Base-by-base conservation (phyloP, 2,888 invertebrate species). In the Alsophila aescularia region DNA sequence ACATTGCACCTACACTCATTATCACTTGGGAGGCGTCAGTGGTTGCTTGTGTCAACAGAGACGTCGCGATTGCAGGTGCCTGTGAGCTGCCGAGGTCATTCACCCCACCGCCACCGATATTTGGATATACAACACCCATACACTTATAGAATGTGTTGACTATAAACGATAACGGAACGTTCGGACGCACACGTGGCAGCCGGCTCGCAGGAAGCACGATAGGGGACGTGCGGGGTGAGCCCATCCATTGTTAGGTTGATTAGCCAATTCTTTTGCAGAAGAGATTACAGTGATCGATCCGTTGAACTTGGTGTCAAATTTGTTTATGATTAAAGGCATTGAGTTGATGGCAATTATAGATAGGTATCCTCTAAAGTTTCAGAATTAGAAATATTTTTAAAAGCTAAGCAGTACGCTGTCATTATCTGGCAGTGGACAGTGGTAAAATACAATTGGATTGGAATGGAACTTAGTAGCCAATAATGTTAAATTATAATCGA, bases 1-100 rank as follows among this genome's bases (percentile, higher is more conserved):
- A 56, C 55, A 73, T 78, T 80, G 78, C 77, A 80, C 79, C 76
- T 77, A 74, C 73, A 77, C 72, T 83, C 76, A 88, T 86, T 88
- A 89, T 88, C 87, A 85, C 82, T 83, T 76, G 70, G 75, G 76
- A 73, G 54, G 70, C 80, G 70, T 69, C 72, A 67, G 66, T 72
- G 71, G 80, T 80, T 81, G 77, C 76, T 83, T 87, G 75, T 87
- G 85, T 89, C 86, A 89, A 89, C 84, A 87, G 76, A 77, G 78
- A 71, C 80, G 78, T 82, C 79, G 79, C 85, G 85, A 87, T 85
- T 87, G 88, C 90, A 90, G 90, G 90, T 90, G 83, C 81, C 85
- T 80, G 70, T 68, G 60, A 67, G 58, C 58, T 60, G 65, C 67
- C 62, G 73, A 77, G 89, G 85, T 87, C 87, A 60, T 85, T 88